Percentiles rank a stretch among this genome's conserved stretches.
Evolutionary conservation across 2,113 vertebrate genomes (phyloP).

Genomic region (Lasiurus cinereus): DNA sequence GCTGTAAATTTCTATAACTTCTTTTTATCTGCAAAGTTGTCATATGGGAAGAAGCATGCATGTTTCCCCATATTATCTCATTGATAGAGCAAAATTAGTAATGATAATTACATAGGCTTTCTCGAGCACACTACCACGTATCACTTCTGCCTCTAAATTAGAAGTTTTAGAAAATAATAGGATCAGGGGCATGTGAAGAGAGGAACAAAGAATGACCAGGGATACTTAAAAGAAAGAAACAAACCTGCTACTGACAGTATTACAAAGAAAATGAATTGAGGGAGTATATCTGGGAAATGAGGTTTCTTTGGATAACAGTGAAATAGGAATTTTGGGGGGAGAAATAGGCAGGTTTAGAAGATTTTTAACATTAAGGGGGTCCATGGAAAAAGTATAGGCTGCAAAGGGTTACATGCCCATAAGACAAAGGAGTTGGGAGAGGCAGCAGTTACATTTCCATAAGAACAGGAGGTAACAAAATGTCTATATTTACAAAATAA

Average conservation of each 20-base stretch:
- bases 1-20: background rate
- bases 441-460: no score
- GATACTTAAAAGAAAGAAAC: background rate
- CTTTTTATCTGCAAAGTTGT: background rate
- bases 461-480: no score
- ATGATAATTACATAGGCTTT: background rate
- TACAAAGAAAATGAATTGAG: background rate
- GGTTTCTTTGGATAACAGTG: background rate
- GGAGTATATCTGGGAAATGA: background rate
- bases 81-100: background rate
- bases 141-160: background rate
- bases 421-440: no score
- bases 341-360: no score
- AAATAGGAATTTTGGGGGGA: no score
- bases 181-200: background rate
- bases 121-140: rapidly evolving
- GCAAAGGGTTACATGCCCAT: no score
- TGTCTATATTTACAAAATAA: no score
- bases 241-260: background rate
- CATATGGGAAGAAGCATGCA: background rate
- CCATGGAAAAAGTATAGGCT: no score
- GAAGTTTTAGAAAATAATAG: background rate
- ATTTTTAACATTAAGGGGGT: no score
- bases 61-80: background rate
- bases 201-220: background rate